phyloP scores from a whole-genome alignment of 2,888 invertebrate genomes.

The Prosapia bicincta region DNA sequence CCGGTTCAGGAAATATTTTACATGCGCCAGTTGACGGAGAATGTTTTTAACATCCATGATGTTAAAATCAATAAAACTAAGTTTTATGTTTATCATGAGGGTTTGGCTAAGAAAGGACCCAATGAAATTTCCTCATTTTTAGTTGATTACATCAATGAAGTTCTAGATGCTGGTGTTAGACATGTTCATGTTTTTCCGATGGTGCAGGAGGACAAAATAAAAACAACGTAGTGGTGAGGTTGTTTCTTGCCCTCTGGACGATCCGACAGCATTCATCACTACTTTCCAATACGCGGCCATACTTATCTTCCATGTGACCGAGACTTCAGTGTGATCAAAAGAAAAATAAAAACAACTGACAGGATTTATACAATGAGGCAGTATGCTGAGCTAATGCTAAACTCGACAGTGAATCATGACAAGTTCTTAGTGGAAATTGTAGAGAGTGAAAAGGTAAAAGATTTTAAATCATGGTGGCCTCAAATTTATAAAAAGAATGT shows the following conservation, averaged over 20 bases:
- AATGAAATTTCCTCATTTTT: conserved; percentile 30
- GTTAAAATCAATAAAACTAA: conserved; percentile 35
- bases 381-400: too few species aligned
- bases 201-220: too few species aligned
- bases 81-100: conserved; percentile 39
- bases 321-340: too few species aligned
- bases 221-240: too few species aligned
- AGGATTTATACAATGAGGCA: too few species aligned
- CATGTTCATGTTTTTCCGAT: too few species aligned
- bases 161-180: too few species aligned
- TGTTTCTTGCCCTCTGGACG: conserved; percentile 10
- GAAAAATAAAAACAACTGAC: too few species aligned
- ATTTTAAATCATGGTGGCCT: conserved; percentile 16
- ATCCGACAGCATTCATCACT: too few species aligned
- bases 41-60: conserved; percentile 35
- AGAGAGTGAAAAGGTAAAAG: neutral
- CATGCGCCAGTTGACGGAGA: conserved; percentile 33
- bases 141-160: conserved; percentile 9
- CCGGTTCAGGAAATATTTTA: too few species aligned
- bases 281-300: conserved; percentile 20
- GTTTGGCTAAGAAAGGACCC: conserved; percentile 34
- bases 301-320: conserved; percentile 10
- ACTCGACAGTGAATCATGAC: too few species aligned
- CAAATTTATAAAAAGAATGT: neutral
- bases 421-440: conserved; percentile 5